Evolutionary conservation across 2,113 vertebrate species (phyloP).

Genomic region (Pteropus alecto): DNA sequence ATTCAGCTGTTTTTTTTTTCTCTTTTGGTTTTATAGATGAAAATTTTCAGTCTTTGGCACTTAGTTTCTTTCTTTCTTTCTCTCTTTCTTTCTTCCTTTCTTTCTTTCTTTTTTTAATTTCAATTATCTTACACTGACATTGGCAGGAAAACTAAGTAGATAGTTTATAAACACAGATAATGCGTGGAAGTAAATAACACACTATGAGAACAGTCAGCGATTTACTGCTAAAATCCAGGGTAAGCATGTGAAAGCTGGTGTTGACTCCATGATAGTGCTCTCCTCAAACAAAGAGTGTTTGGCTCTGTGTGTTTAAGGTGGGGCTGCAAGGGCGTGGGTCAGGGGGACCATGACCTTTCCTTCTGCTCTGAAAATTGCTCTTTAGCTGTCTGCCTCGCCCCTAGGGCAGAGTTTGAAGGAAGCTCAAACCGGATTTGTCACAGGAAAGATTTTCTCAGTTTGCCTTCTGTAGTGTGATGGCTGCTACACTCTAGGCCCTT

Average conservation of each 20-base stretch:
- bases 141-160: conserved; percentile 48
- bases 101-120: neutral
- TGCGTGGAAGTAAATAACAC: conserved; percentile 41
- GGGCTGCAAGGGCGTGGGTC: neutral
- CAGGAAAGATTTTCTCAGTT: neutral
- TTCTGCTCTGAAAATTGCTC: neutral
- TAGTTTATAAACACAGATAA: conserved; percentile 46
- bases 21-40: conserved; percentile 37
- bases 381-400: neutral
- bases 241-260: neutral
- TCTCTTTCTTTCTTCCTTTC: no score
- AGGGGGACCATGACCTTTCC: neutral
- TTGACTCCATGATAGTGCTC: neutral
- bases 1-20: neutral
- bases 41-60: conserved; percentile 21
- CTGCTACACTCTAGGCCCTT: neutral
- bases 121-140: conserved; percentile 15
- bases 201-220: conserved; percentile 37
- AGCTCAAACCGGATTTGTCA: neutral
- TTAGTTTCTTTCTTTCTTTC: neutral
- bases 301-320: neutral
- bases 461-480: neutral
- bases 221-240: conserved; percentile 45
- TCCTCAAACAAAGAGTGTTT: neutral
- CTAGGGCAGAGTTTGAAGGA: neutral